phyloP scores from a whole-genome alignment of 2,113 vertebrate species.

The Delphinus delphis region DNA sequence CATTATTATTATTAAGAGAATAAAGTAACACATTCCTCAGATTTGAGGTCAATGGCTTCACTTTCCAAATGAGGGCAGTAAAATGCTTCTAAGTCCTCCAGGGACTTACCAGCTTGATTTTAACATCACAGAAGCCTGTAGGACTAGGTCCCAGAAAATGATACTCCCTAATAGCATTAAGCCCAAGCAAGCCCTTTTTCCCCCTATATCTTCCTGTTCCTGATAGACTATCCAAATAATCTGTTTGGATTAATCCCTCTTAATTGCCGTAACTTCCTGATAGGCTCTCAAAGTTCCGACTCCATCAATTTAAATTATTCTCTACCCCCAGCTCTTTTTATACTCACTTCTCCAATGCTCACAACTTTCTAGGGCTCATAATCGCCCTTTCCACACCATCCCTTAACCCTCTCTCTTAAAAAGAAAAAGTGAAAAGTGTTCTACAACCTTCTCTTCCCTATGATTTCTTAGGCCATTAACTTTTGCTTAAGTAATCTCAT shows the following conservation, averaged over 20 bases:
- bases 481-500: neutral
- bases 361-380: neutral
- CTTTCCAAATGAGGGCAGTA: conserved; percentile 42
- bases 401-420: neutral
- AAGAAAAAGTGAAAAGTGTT: neutral
- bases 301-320: neutral
- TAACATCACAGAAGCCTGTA: conserved; percentile 18
- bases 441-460: neutral
- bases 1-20: conserved; percentile 39
- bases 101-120: neutral
- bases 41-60: conserved; percentile 43
- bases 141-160: neutral
- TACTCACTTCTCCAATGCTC: neutral
- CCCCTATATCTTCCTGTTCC: neutral
- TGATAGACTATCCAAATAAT: neutral
- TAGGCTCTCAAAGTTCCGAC: neutral
- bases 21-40: conserved; percentile 38
- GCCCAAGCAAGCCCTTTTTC: neutral
- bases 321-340: neutral
- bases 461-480: neutral
- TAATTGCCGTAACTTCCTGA: neutral
- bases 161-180: neutral
- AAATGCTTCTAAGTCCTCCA: conserved; percentile 8
- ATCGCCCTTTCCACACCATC: neutral
- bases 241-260: neutral